phyloP scores from a whole-genome alignment of 2,888 invertebrate species.

The Luperina testacea region DNA sequence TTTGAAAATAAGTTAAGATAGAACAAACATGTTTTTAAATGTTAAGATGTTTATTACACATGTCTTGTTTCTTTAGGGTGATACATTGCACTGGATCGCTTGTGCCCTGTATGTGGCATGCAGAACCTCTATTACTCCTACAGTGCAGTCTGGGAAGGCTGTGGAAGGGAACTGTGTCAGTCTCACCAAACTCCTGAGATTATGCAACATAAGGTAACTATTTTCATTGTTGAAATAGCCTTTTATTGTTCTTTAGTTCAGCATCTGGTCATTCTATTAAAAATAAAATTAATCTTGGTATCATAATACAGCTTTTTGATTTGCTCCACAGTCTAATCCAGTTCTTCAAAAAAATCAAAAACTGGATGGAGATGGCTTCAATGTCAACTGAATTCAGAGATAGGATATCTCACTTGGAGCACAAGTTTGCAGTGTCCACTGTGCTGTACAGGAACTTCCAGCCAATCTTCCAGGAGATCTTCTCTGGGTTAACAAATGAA shows the following conservation, averaged over 20 bases:
- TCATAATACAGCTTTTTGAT: not conserved
- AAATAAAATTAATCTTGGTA: not conserved
- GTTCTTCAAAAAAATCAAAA: conserved; percentile 98
- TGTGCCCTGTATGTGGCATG: conserved; percentile 98
- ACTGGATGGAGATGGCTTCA: conserved; percentile 98
- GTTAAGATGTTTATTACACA: not conserved
- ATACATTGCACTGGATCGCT: conserved; percentile 97
- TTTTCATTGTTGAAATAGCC: not conserved
- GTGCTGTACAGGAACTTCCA: conserved; percentile 98
- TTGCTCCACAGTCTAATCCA: conserved; percentile 93
- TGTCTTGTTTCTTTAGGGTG: conserved; percentile 92
- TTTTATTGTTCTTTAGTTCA: not conserved
- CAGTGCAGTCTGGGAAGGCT: conserved; percentile 93
- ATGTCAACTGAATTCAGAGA: conserved; percentile 95
- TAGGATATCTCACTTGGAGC: conserved; percentile 95
- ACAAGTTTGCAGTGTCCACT: conserved; percentile 97
- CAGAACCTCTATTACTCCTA: conserved; percentile 94
- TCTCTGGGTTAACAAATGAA: conserved; percentile 92
- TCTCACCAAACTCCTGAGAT: conserved; percentile 95
- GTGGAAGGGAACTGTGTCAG: conserved; percentile 98
- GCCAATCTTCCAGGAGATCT: conserved; percentile 96
- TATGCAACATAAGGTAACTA: conserved; percentile 95
- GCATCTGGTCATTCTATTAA: not conserved
- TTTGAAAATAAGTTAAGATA: conserved; percentile 18
- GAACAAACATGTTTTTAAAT: not conserved